Percentiles rank a stretch among this genome's conserved stretches.
Evolutionary conservation across 2,888 invertebrate species (phyloP).

Genomic region (Polyommatus iphigenia): DNA sequence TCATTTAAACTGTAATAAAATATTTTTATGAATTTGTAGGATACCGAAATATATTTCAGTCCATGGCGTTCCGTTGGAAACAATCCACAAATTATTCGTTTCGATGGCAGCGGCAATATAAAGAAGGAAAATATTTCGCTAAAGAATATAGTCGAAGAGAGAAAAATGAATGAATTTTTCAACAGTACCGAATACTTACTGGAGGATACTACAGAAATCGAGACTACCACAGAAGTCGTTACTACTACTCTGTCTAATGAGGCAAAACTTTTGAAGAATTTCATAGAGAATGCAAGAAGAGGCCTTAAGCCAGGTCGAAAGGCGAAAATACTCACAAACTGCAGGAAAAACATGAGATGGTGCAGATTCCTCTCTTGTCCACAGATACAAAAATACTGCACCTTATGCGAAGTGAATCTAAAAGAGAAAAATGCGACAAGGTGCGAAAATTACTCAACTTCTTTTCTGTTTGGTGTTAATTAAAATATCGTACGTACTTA

Average conservation of each 20-base stretch:
- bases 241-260: neutral
- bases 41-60: slow-evolving; percentile 48
- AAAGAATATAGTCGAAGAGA: neutral
- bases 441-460: slow-evolving; percentile 11
- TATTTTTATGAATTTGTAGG: slow-evolving; percentile 43
- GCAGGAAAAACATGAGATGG: slow-evolving; percentile 46
- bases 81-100: slow-evolving; percentile 49
- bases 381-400: slow-evolving; percentile 28
- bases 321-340: slow-evolving; percentile 55
- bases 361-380: slow-evolving; percentile 56
- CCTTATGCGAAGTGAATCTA: neutral
- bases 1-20: neutral
- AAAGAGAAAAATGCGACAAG: neutral
- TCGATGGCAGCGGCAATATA: slow-evolving; percentile 50
- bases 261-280: neutral
- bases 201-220: neutral
- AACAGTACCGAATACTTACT: neutral
- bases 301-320: slow-evolving; percentile 35
- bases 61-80: slow-evolving; percentile 55
- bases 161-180: neutral
- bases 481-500: neutral
- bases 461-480: neutral
- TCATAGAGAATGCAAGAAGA: slow-evolving; percentile 17
- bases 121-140: slow-evolving; percentile 40
- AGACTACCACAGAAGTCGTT: neutral